A percentile compares a stretch with the other conserved stretches of the same genome.
These are phyloP conservation scores for Temnothorax rugatulus DNA, from an alignment of 2,888 invertebrate genomes.

Conservation along the genomic window DNA sequence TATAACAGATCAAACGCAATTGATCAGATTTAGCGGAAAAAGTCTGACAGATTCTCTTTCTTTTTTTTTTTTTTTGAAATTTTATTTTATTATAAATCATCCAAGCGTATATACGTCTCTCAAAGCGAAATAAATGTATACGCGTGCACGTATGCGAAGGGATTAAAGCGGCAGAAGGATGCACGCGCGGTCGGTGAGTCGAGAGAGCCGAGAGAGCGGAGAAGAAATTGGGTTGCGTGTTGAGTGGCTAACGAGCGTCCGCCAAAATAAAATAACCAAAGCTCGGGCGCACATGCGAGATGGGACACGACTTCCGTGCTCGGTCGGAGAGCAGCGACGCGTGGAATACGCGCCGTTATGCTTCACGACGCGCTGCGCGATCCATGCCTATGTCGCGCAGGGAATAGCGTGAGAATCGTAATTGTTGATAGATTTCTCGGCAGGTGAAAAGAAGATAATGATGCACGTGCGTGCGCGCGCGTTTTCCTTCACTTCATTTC, in stretches of 20 bases:
- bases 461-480: not conserved
- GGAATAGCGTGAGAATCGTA: slow-evolving; percentile 42
- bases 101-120: not conserved
- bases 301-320: slow-evolving; percentile 49
- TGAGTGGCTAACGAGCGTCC: slow-evolving; percentile 64
- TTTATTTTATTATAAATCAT: not conserved
- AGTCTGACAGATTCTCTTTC: not conserved
- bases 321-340: slow-evolving; percentile 41
- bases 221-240: slow-evolving; percentile 64
- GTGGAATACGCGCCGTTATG: slow-evolving; percentile 47
- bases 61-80: not conserved
- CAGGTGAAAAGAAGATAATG: slow-evolving; percentile 37
- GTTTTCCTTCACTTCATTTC: not conserved
- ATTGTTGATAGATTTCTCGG: slow-evolving; percentile 25
- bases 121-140: not conserved
- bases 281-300: slow-evolving; percentile 39
- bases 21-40: slow-evolving; percentile 21
- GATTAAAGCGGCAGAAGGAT: slow-evolving; percentile 50
- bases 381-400: slow-evolving; percentile 31
- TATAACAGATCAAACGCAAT: not conserved
- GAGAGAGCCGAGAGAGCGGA: slow-evolving; percentile 40
- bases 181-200: slow-evolving; percentile 41
- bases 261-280: slow-evolving; percentile 55
- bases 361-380: slow-evolving; percentile 18
- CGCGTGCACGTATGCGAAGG: not conserved